Base-by-base conservation (phyloP, 2,797 vertebrate genomes). In the Vultur gryphus region DNA sequence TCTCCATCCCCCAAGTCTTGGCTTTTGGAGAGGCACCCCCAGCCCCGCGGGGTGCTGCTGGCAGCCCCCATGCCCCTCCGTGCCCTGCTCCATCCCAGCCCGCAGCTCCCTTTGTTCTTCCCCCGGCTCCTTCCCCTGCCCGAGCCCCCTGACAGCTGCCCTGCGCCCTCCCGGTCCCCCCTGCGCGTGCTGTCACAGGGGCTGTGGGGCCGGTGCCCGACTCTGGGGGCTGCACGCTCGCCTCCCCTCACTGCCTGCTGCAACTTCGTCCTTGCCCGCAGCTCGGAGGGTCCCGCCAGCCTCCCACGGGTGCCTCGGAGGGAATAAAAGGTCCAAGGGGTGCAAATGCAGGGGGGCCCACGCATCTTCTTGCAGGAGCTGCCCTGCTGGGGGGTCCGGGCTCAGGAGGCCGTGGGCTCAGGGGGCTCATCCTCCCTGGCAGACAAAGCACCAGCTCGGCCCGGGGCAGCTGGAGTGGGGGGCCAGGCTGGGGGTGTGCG, bases 91-190 rank as follows among this genome's bases (percentile, higher is more conserved):
- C 72, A 81, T 96, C 86, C 86, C 72, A 83, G 76, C 80, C 69
- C 6, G 4, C 55, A 72, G 85, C 62, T 96, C 95, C 35, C 95
- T 95, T 96, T 96, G 96, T 96, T 96, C 95, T 95, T 85, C 66
- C 84, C 81, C 24, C 20, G 11, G 87, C 81, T 96, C 43, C 37
- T 69, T 89, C 55, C 71, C 55, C 83, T 84, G 55, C 58, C 16
- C 9, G 26, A 93, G 79, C 90, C 88, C 88, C 72, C 90, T 89
- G 96, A 95, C 96, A 90, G 90, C 90, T 95, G 85, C 92, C 95
- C 96, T 9, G 21, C 18, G 1, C 72, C 76, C 69, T 73, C 83
- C 31, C 7, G 4, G 48, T 78, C 19, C 72, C 77, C 65, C 61
- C 3, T 37, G 15, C 0, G 1, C 18, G 5, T 0, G 7, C 77